Evolutionary conservation across 2,113 vertebrate genomes (phyloP).

Genomic region (Clarias magur): DNA sequence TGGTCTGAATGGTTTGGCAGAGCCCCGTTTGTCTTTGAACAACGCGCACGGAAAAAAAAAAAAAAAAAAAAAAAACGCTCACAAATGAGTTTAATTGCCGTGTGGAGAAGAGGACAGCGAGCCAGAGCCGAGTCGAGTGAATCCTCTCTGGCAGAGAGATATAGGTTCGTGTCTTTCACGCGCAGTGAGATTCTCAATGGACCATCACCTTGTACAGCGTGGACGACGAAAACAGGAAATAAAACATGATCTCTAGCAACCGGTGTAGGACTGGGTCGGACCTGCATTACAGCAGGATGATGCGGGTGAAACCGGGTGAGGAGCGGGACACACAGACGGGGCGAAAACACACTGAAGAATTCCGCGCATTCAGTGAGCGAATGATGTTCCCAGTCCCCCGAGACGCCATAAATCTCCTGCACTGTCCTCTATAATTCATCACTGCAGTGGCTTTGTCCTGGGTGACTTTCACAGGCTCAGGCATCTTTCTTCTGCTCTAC

Average conservation of each 20-base stretch:
- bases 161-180: background rate
- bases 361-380: constrained; percentile 30
- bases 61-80: too few relatives aligned
- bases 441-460: constrained; percentile 54
- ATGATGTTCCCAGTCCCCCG: constrained; percentile 8
- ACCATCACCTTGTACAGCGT: background rate
- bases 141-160: background rate
- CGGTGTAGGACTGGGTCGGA: background rate
- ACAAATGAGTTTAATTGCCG: background rate
- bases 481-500: constrained; percentile 60
- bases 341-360: constrained; percentile 61
- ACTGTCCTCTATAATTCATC: constrained; percentile 67
- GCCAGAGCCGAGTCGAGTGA: background rate
- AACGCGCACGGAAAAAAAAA: background rate
- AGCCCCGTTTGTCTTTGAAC: background rate
- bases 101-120: background rate
- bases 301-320: constrained; percentile 55
- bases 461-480: constrained; percentile 60
- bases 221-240: background rate
- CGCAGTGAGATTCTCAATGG: background rate
- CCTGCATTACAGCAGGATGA: background rate
- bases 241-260: background rate
- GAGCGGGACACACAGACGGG: constrained; percentile 34
- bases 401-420: constrained; percentile 52
- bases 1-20: background rate